A percentile compares a stretch with the other conserved stretches of the same genome.
These are phyloP conservation scores for Gastrophysa polygoni DNA, from an alignment of 2,888 invertebrate species.

Conservation along the genomic window DNA sequence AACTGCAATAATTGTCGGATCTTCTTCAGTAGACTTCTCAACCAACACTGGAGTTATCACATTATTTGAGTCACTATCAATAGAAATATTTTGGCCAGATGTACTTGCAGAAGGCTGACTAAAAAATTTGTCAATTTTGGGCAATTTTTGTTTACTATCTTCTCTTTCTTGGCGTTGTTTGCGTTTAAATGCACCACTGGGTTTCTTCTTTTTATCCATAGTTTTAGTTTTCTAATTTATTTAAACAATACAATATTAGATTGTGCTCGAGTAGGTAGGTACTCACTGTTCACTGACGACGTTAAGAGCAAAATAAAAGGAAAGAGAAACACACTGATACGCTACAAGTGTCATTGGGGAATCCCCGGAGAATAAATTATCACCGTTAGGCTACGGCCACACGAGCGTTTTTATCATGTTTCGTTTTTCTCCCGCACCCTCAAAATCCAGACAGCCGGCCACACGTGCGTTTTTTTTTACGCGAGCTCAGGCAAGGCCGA, in stretches of 20 bases:
- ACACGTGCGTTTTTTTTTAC: too few relatives aligned
- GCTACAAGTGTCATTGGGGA: conserved; percentile 16
- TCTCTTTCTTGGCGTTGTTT: conserved; percentile 15
- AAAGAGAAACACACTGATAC: conserved; percentile 15
- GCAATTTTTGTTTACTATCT: conserved; percentile 5
- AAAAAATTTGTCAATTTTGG: conserved; percentile 19
- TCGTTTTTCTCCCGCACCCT: too few relatives aligned
- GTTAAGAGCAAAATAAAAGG: conserved; percentile 8
- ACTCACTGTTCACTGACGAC: conserved; percentile 5
- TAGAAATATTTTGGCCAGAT: conserved; percentile 18
- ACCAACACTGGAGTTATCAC: conserved; percentile 5
- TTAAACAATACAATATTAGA: conserved; percentile 12
- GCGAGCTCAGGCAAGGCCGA: too few relatives aligned
- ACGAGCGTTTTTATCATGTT: too few relatives aligned
- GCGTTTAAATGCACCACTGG: conserved; percentile 18
- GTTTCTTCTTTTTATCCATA: conserved; percentile 16
- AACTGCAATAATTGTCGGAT: conserved; percentile 18
- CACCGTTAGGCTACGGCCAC: conserved; percentile 10
- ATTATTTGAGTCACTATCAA: conserved; percentile 21
- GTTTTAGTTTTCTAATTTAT: conserved; percentile 17
- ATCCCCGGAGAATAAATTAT: conserved; percentile 8
- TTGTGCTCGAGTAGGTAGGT: conserved; percentile 12
- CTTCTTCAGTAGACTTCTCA: conserved; percentile 22
- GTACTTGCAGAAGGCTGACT: conserved; percentile 21
- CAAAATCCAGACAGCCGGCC: too few relatives aligned